Percentiles rank a stretch among this genome's conserved stretches.
Evolutionary conservation across 2,888 invertebrate species (phyloP).

Genomic region (Acleris literana): DNA sequence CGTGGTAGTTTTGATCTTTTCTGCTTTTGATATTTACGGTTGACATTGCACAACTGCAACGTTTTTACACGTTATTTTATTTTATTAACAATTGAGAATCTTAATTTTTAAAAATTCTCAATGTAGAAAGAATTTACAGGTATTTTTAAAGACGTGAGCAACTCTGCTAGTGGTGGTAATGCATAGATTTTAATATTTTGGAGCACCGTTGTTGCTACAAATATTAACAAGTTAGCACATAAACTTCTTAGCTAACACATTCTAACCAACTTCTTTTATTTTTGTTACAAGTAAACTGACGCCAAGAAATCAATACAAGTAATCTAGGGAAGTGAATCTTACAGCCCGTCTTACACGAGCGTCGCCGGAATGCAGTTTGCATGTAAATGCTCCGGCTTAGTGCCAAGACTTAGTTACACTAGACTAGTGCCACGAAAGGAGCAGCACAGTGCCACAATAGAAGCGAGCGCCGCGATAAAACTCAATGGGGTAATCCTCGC

Average conservation of each 20-base stretch:
- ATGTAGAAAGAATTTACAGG: too few species aligned
- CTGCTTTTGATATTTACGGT: too few species aligned
- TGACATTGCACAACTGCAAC: too few species aligned
- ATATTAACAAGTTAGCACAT: not conserved
- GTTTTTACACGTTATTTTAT: too few species aligned
- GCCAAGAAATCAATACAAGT: conserved; percentile 20
- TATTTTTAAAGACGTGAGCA: too few species aligned
- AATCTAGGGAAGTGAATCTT: conserved; percentile 32
- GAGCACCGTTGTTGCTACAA: not conserved
- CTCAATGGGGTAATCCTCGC: conserved; percentile 24
- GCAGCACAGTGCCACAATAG: conserved; percentile 23
- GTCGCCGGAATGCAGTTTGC: conserved; percentile 50
- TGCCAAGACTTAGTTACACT: conserved; percentile 29
- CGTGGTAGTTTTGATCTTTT: too few species aligned
- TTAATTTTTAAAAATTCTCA: too few species aligned
- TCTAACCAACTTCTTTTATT: too few species aligned
- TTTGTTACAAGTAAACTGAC: conserved; percentile 2
- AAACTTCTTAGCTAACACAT: too few species aligned
- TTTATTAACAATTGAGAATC: too few species aligned
- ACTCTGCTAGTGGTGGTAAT: too few species aligned
- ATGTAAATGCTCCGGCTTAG: conserved; percentile 54
- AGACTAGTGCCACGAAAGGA: conserved; percentile 28
- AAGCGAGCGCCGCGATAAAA: conserved; percentile 22
- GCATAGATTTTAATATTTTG: too few species aligned
- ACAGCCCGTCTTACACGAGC: conserved; percentile 42